phyloP scores from a whole-genome alignment of 2,888 invertebrate genomes.

The Epinotia bilunana region DNA sequence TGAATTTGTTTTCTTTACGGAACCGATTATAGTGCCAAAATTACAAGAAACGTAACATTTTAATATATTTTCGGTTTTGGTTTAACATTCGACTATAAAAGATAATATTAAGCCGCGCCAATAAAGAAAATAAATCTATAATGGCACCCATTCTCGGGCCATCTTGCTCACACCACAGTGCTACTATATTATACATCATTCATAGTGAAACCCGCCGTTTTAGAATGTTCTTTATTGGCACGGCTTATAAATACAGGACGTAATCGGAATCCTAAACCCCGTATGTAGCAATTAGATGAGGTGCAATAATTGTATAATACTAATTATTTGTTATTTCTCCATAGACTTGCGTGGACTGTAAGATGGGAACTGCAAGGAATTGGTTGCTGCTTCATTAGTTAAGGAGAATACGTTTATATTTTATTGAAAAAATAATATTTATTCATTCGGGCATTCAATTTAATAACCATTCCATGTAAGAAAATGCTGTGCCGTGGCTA shows the following conservation, averaged over 20 bases:
- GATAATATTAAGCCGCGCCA: too few relatives aligned
- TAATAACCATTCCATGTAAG: slow-evolving; percentile 67
- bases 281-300: background rate
- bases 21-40: background rate
- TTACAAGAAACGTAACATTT: background rate
- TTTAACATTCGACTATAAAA: too few relatives aligned
- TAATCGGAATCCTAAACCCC: background rate
- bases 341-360: slow-evolving; percentile 71
- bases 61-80: background rate
- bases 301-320: slow-evolving; percentile 3
- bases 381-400: slow-evolving; percentile 39
- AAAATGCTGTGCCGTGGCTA: slow-evolving; percentile 49
- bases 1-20: background rate
- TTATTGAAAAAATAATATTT: slow-evolving; percentile 21
- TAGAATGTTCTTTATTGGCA: too few relatives aligned
- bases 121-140: too few relatives aligned
- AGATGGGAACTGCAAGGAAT: slow-evolving; percentile 50
- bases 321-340: slow-evolving; percentile 45
- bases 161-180: too few relatives aligned
- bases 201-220: too few relatives aligned
- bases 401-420: slow-evolving; percentile 11
- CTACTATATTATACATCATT: too few relatives aligned
- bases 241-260: background rate
- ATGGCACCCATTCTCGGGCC: too few relatives aligned
- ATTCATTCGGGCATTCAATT: slow-evolving; percentile 44